Conservation (phyloP, 2,888 invertebrate genomes). For the Holacanthella duospinosa region DNA sequence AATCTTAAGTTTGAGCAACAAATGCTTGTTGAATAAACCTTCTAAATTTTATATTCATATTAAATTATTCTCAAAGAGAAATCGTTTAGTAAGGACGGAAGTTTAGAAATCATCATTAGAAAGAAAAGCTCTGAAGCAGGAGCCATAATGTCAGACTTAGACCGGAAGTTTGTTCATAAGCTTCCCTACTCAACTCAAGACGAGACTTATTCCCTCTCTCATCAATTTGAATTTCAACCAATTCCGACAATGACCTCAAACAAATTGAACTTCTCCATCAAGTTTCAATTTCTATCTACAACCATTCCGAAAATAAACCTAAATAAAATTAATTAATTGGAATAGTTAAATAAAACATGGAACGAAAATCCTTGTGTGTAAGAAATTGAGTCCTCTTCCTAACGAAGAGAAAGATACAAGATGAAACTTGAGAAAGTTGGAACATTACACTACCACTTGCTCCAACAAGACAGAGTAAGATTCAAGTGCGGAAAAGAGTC, state of each 20-base stretch:
- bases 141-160: too few species aligned
- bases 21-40: constrained; percentile 36
- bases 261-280: constrained; percentile 4
- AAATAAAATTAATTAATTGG: constrained; percentile 6
- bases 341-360: constrained; percentile 4
- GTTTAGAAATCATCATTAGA: too few species aligned
- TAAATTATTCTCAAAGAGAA: too few species aligned
- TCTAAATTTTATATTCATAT: too few species aligned
- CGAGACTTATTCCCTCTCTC: too few species aligned
- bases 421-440: neutral
- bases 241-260: neutral
- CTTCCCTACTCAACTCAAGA: too few species aligned
- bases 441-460: neutral
- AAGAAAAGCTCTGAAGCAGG: too few species aligned
- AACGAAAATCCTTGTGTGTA: neutral
- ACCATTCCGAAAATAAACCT: neutral
- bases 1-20: constrained; percentile 33
- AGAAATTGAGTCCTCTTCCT: neutral
- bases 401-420: constrained; percentile 12
- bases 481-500: neutral
- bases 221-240: too few species aligned
- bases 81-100: too few species aligned
- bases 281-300: neutral
- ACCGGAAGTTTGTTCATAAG: too few species aligned
- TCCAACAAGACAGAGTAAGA: neutral